Percentiles rank a stretch among this genome's conserved stretches.
Conservation (phyloP, 2,113 vertebrate species). For the Pelvicachromis taeniatus region DNA sequence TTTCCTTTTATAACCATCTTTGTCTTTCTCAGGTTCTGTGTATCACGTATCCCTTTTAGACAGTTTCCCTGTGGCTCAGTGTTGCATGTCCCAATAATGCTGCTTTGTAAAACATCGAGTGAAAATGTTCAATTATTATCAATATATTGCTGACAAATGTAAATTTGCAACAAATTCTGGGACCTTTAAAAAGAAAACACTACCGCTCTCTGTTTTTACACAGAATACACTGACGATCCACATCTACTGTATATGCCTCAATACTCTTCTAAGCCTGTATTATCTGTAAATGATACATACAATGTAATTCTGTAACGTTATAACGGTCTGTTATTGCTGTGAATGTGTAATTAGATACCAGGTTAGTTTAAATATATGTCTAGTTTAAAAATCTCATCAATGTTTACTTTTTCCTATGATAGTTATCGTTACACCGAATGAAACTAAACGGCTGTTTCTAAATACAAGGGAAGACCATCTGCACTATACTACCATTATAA, state of each 20-base stretch:
- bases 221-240: neutral
- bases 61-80: neutral
- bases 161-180: neutral
- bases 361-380: neutral
- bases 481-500: neutral
- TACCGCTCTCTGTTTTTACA: neutral
- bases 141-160: neutral
- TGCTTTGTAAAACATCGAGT: conserved; percentile 6
- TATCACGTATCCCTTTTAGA: neutral
- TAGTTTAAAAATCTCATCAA: neutral
- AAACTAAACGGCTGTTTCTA: neutral
- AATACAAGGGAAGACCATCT: neutral
- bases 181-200: neutral
- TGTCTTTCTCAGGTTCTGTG: neutral
- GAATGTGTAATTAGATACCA: neutral
- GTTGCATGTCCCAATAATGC: conserved; percentile 39
- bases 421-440: neutral
- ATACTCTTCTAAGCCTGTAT: neutral
- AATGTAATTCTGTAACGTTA: conserved; percentile 16
- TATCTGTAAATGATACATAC: conserved; percentile 1
- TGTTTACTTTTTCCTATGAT: neutral
- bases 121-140: neutral
- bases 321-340: conserved; percentile 3
- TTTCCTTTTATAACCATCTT: neutral
- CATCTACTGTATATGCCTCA: conserved; percentile 1